Base-by-base conservation (phyloP, 2,888 invertebrate species). In the Linnaemya vulpina region DNA sequence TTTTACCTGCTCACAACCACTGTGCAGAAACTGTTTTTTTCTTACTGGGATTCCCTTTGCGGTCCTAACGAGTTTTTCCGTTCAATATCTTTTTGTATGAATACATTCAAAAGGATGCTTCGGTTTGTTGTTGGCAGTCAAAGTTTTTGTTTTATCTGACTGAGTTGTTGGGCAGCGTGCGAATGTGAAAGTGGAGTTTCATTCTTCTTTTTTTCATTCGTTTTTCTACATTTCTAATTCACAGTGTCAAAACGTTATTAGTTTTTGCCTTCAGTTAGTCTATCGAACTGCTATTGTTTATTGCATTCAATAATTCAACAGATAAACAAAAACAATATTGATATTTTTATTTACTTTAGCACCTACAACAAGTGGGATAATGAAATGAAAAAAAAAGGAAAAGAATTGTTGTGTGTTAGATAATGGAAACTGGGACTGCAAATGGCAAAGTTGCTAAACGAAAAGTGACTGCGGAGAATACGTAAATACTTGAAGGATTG, bases 341-440 rank as follows among this genome's bases (percentile, higher is more conserved):
- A 71, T 76, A 70, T 82, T 82, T 82, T 82, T 82, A 76, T 82
- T 82, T 82, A 49, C 70, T 76, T 73, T 38, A 49, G 38, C 73
- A 79, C 73, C 63, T 79, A 15, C 11, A 15, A 9, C 9, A 22
- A 49, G 49, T 17, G 5, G n/a, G n/a, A 49, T 49, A 49, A 4
- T 49, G n/a, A 8, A 43, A 43, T 7, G n/a, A 7, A 49, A 49
- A 49, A n/a, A 17, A 46, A 30, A 30, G 30, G 17, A 49, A n/a
- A 17, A 46, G 5, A 30, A 5, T 30, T 30, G 46, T 46, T 49
- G n/a, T 49, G 49, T 17, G 7, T 49, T 49, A 17, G 10, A n/a
- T 1, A 8, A 49, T 5, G n/a, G 3, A n/a, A 49, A n/a, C 5
- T 5, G 8, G 49, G 49, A n/a, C 8, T 1, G 17, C 1, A 11